phyloP scores from a whole-genome alignment of 2,888 invertebrate species.

The Rhagium mordax region DNA sequence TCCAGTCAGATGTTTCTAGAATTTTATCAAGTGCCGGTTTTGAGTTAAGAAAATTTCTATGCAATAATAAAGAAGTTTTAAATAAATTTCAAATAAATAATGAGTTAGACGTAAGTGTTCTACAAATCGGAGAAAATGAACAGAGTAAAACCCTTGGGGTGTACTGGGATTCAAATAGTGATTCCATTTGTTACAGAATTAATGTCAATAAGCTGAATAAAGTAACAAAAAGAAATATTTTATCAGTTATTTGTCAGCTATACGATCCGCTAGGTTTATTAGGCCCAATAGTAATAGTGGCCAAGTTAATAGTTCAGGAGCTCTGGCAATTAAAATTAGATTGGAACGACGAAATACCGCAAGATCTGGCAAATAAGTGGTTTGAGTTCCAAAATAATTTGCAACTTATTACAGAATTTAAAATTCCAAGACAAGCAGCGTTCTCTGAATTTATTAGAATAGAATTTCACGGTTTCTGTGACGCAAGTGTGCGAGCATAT shows the following conservation, averaged over 20 bases:
- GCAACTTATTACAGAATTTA: neutral
- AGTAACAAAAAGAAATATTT: constrained; percentile 19
- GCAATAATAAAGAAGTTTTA: constrained; percentile 26
- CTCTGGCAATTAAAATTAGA: constrained; percentile 22
- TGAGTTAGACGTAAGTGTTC: constrained; percentile 21
- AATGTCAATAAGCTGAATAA: neutral
- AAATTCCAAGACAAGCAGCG: neutral
- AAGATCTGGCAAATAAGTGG: neutral
- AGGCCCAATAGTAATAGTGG: constrained; percentile 11
- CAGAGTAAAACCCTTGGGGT: constrained; percentile 14
- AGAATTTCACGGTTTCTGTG: neutral
- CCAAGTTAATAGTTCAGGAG: constrained; percentile 25
- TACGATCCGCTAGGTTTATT: constrained; percentile 30
- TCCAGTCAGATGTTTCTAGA: constrained; percentile 38
- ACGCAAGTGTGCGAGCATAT: neutral
- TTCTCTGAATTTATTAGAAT: neutral
- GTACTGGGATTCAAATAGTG: constrained; percentile 10
- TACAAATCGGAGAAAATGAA: constrained; percentile 17
- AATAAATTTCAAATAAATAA: constrained; percentile 21
- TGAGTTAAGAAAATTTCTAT: constrained; percentile 38
- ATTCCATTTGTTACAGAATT: constrained; percentile 2
- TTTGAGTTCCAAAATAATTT: neutral
- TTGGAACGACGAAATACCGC: constrained; percentile 28
- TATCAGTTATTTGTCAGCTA: constrained; percentile 12
- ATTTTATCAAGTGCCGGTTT: constrained; percentile 42